A percentile compares a stretch with the other conserved stretches of the same genome.
Evolutionary conservation across 2,888 invertebrate species (phyloP).

Genomic region (Standfussiana lucernea): DNA sequence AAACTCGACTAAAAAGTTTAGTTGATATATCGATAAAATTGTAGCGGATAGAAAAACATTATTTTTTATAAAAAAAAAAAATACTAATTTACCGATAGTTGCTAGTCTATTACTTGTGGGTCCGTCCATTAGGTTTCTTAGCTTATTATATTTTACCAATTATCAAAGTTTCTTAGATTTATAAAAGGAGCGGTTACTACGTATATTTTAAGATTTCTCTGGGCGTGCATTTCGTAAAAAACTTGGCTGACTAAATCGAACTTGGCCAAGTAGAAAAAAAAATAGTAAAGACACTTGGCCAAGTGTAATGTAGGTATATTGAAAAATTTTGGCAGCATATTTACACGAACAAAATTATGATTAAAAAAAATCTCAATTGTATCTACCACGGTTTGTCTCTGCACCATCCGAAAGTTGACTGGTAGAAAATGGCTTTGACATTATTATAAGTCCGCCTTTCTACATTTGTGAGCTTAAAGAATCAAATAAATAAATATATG

Average conservation of each 20-base stretch:
- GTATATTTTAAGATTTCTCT: slow-evolving; percentile 52
- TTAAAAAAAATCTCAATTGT: neutral
- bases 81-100: slow-evolving; percentile 68
- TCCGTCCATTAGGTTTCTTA: slow-evolving; percentile 74
- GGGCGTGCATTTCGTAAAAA: slow-evolving; percentile 19
- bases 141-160: slow-evolving; percentile 68
- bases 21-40: slow-evolving; percentile 58
- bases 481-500: neutral
- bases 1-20: slow-evolving; percentile 58
- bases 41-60: slow-evolving; percentile 53
- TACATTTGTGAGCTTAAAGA: neutral
- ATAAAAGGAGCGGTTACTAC: slow-evolving; percentile 65
- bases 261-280: neutral
- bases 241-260: slow-evolving; percentile 16
- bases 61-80: slow-evolving; percentile 51
- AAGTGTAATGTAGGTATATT: neutral
- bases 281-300: neutral
- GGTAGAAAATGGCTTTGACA: neutral
- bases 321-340: neutral
- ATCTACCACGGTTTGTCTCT: neutral
- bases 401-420: neutral
- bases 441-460: no score
- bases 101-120: slow-evolving; percentile 73
- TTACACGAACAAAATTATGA: slow-evolving; percentile 24
- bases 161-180: slow-evolving; percentile 67